A percentile compares a stretch with the other conserved stretches of the same genome.
Evolutionary conservation across 2,888 invertebrate genomes (phyloP).

Genomic region (Tetropium fuscum): DNA sequence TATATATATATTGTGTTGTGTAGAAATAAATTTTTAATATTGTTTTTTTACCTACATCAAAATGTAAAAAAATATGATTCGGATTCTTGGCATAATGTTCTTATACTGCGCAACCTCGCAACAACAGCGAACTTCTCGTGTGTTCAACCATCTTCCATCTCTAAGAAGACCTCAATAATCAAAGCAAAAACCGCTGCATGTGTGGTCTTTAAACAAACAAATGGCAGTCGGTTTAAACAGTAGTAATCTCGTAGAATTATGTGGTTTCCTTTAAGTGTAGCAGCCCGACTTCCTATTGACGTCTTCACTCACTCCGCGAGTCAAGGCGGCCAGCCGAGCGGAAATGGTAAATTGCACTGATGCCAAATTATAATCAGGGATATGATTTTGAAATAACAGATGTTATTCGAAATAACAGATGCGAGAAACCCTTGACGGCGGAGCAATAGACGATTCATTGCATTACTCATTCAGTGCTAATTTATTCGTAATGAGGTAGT

Average conservation of each 20-base stretch:
- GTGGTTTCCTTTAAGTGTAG: slow-evolving; percentile 49
- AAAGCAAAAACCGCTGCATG: slow-evolving; percentile 45
- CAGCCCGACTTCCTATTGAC: slow-evolving; percentile 44
- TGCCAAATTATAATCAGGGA: slow-evolving; percentile 7
- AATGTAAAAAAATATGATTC: too few relatives aligned
- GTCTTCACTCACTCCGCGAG: slow-evolving; percentile 31
- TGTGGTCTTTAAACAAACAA: slow-evolving; percentile 51
- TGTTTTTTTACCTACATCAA: too few relatives aligned
- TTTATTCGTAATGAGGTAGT: too few relatives aligned
- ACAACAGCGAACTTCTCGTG: slow-evolving; percentile 41
- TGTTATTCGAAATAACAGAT: too few relatives aligned
- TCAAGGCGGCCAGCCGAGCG: not conserved
- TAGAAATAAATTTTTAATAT: too few relatives aligned
- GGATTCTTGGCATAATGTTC: not conserved
- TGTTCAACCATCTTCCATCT: slow-evolving; percentile 35
- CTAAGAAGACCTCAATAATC: slow-evolving; percentile 37
- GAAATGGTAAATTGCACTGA: slow-evolving; percentile 18
- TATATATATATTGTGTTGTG: too few relatives aligned
- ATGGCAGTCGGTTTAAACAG: slow-evolving; percentile 52
- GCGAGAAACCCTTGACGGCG: too few relatives aligned
- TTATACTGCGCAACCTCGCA: not conserved
- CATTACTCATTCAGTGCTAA: too few relatives aligned
- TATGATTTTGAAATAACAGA: not conserved
- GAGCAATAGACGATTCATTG: too few relatives aligned
- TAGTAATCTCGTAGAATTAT: slow-evolving; percentile 55